Percentiles rank a stretch among this genome's conserved stretches.
phyloP scores from a whole-genome alignment of 2,888 invertebrate species.

The Ornithoptera priamus region DNA sequence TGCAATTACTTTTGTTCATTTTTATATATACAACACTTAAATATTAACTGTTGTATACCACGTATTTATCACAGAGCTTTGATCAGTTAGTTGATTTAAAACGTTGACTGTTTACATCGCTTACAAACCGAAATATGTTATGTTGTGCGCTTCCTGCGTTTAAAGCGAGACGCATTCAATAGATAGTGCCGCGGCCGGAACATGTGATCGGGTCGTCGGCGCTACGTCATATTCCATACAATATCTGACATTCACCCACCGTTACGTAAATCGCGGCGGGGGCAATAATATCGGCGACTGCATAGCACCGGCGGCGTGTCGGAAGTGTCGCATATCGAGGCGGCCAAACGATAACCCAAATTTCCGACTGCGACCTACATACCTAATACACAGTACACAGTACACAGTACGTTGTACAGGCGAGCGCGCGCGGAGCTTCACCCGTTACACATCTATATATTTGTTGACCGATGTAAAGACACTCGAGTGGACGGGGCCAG shows the following conservation, averaged over 20 bases:
- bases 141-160: neutral
- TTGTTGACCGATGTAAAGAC: slow-evolving; percentile 44
- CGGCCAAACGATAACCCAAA: slow-evolving; percentile 76
- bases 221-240: slow-evolving; percentile 49
- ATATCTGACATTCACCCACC: slow-evolving; percentile 48
- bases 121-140: neutral
- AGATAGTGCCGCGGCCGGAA: neutral
- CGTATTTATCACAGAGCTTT: no score
- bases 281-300: slow-evolving; percentile 61
- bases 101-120: neutral
- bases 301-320: slow-evolving; percentile 63
- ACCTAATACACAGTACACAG: slow-evolving; percentile 48
- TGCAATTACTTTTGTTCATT: no score
- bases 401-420: slow-evolving; percentile 62
- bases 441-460: slow-evolving; percentile 44
- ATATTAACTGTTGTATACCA: no score
- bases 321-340: slow-evolving; percentile 75
- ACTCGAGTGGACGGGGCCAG: slow-evolving; percentile 30
- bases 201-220: slow-evolving; percentile 41
- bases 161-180: neutral
- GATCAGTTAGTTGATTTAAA: neutral
- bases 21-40: no score
- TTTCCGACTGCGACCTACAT: slow-evolving; percentile 75
- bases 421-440: slow-evolving; percentile 54
- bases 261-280: slow-evolving; percentile 54